These are phyloP conservation scores for Gasterosteus aculeatus DNA, from an alignment of 2,113 vertebrate species.

Conservation along the genomic window DNA sequence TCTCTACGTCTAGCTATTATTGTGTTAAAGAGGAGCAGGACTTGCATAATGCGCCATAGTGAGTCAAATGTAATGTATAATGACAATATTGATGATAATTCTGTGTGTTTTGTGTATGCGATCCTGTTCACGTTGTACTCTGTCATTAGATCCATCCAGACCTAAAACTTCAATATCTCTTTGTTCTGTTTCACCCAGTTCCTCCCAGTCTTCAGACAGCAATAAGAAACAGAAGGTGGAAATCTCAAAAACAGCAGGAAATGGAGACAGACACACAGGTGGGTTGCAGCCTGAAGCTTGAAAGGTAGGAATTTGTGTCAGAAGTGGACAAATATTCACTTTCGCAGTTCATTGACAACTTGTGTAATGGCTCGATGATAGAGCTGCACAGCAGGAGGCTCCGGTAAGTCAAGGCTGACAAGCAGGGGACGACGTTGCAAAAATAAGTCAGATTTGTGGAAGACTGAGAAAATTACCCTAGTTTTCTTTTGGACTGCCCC, in stretches of 20 bases:
- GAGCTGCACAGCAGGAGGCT: not conserved
- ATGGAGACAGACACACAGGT: conserved; percentile 71
- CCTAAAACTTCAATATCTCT: not conserved
- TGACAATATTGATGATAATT: not conserved
- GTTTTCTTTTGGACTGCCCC: not conserved
- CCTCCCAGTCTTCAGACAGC: conserved; percentile 88
- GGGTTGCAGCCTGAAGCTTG: conserved; percentile 42
- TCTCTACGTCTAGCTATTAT: not conserved
- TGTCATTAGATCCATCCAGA: not conserved
- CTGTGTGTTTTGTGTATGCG: not conserved
- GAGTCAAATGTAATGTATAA: not conserved
- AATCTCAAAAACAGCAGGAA: conserved; percentile 66
- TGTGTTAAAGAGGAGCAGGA: not conserved
- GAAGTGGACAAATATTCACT: conserved; percentile 1
- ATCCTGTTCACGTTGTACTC: not conserved
- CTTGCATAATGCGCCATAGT: too few relatives aligned
- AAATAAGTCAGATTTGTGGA: too few relatives aligned
- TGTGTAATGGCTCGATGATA: not conserved
- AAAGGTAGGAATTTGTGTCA: not conserved
- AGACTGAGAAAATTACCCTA: not conserved
- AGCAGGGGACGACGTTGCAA: not conserved
- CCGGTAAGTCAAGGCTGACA: too few relatives aligned
- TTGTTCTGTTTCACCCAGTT: conserved; percentile 62
- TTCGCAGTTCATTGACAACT: not conserved
- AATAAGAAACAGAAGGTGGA: conserved; percentile 93